These are phyloP conservation scores for Drosophila cracens DNA, from an alignment of 2,888 invertebrate species.

Conservation along the genomic window DNA sequence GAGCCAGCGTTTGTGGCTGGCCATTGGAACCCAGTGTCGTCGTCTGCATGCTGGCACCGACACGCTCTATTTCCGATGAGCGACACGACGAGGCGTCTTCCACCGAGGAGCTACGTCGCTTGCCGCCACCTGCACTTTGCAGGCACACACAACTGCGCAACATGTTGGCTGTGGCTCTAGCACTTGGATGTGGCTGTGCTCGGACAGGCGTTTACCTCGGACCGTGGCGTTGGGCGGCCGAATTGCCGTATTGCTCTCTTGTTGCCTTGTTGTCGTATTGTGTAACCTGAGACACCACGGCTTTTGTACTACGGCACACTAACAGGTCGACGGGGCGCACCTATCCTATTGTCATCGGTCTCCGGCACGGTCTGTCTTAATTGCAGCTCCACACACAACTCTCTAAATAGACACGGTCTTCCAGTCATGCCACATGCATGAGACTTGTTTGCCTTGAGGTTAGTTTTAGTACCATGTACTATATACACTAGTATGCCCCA, in stretches of 20 bases:
- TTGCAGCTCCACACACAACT: slow-evolving; percentile 57
- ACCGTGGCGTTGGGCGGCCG: slow-evolving; percentile 2
- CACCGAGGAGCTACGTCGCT: slow-evolving; percentile 84
- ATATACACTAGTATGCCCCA: slow-evolving; percentile 26
- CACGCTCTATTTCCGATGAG: slow-evolving; percentile 85
- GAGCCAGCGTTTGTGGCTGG: slow-evolving; percentile 57
- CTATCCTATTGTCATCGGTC: slow-evolving; percentile 40
- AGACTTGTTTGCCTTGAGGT: slow-evolving; percentile 30
- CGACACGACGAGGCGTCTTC: slow-evolving; percentile 85
- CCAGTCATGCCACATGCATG: slow-evolving; percentile 59
- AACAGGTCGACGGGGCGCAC: slow-evolving; percentile 45
- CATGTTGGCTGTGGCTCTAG: slow-evolving; percentile 65
- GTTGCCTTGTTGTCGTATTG: slow-evolving; percentile 16
- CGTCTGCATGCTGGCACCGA: slow-evolving; percentile 77
- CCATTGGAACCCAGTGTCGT: slow-evolving; percentile 65
- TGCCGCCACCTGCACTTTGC: slow-evolving; percentile 78
- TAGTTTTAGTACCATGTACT: slow-evolving; percentile 33
- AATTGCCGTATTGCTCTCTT: neutral
- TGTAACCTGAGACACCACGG: slow-evolving; percentile 29
- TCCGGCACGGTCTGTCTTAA: slow-evolving; percentile 44
- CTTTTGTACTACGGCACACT: slow-evolving; percentile 19
- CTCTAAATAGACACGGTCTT: slow-evolving; percentile 29
- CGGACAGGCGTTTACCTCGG: slow-evolving; percentile 26
- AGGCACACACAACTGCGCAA: slow-evolving; percentile 85
- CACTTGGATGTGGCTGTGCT: slow-evolving; percentile 10